Evolutionary conservation across 2,888 invertebrate genomes (phyloP), one percentile per base, ranked within the genome.

Genomic region (Pterostichus madidus): DNA sequence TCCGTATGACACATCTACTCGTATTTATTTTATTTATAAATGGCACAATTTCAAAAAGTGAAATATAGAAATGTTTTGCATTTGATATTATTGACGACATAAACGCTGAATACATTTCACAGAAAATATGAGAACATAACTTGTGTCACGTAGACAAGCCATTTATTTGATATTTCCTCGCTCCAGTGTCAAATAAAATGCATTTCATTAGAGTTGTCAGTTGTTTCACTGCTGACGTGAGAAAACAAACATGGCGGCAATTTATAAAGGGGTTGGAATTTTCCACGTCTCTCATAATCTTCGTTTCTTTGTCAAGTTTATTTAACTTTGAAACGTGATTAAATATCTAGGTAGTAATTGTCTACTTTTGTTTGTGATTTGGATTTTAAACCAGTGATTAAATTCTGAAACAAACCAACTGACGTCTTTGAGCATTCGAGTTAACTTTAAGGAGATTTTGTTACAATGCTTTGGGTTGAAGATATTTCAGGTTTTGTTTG

Each of bases 141-240:
- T 71, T 17, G 39, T 44, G 68, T 44, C 68, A 71, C 46, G 35
- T 10, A 71, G 68, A 17, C 39, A 71, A 44, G 68, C 17, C 13
- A 71, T 71, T 46, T 71, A 71, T 71, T 71, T 17, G 15, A 44
- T 71, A 44, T 71, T 44, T 71, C 68, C 68, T 46, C 68, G n/a
- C n/a, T 39, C 68, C 44, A 44, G 8, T 71, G 68, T 71, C 68
- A 71, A 56, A 56, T 44, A 71, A 71, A 71, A 71, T 71, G 68
- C 68, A 71, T 71, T 71, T 71, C 68, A 71, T 71, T 44, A 15
- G 44, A 10, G 68, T 44, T 71, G 64, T 64, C 35, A 13, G n/a
- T 13, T 49, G 49, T 10, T 17, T 24, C 24, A 3, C 24, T 24
- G 24, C 24, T 56, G 56, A 56, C 56, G 17, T 35, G 7, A 39